Evolutionary conservation across 64 coral and sea anemone species (phyloP), one percentile per base, ranked within the genome.

Genomic region (Acropora tenuis): DNA sequence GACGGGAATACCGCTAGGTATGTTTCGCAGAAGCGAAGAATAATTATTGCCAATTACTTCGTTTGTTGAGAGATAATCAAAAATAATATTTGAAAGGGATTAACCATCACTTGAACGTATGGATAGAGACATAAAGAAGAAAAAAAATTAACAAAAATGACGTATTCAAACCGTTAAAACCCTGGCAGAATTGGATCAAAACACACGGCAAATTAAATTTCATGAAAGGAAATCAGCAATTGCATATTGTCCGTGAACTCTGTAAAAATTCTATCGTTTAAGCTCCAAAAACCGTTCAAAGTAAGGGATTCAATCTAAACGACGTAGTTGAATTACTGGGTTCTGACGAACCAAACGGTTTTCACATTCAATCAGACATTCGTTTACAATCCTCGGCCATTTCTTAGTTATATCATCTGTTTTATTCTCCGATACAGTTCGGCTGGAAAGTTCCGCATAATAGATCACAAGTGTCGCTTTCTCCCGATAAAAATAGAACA

Each of bases 401-500:
- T 18, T 45, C 20, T 30, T 8, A 69, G 13, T 53, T 30, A 30
- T 30, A 30, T 0, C 30, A 30, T 30, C 30, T 30, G 30, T 82
- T 82, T 19, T 10, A 83, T 46, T 48, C 20, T 8, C 63, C 66
- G 43, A 48, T 48, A 50, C 10, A 85, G 61, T 85, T 71, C 18
- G 82, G 11, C 82, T 71, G 44, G 82, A 85, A 85, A 71, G 63
- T 71, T 72, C 65, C 8, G 9, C 18, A 66, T 5, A 4, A 44
- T 50, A 9, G 47, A 67, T 30, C 43, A 10, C 3, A 63, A 63
- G 53, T 46, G 80, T 83, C 18, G 16, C 65, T 83, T 83, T 83
- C 42, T 60, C 10, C 13, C 6, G 65, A 85, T 68, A 71, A 85
- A 85, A 85, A 72, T 85, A 85, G 61, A 71, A 85, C 9, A 67